A percentile compares a stretch with the other conserved stretches of the same genome.
phyloP scores from a whole-genome alignment of 2,113 vertebrate species.

The Vidua macroura region DNA sequence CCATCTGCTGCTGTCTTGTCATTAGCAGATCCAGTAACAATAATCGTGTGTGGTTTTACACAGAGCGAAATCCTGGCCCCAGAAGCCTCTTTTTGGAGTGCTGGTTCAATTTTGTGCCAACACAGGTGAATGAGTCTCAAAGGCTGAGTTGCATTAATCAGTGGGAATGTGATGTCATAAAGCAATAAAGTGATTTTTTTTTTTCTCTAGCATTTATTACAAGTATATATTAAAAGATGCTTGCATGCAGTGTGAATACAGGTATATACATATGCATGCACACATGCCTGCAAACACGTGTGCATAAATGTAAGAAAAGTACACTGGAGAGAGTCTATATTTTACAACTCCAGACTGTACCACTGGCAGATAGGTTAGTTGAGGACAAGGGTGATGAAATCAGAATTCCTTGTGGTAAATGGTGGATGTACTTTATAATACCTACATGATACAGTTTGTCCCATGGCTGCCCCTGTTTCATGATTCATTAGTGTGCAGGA shows the following conservation, averaged over 20 bases:
- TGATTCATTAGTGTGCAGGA: not conserved
- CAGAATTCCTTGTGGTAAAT: not conserved
- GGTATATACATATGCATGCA: not conserved
- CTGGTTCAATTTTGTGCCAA: not conserved
- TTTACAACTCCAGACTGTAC: not conserved
- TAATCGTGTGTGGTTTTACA: not conserved
- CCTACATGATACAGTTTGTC: not conserved
- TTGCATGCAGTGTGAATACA: not conserved
- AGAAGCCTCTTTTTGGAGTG: not conserved
- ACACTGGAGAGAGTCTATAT: not conserved
- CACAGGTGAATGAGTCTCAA: not conserved
- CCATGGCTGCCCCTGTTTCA: not conserved
- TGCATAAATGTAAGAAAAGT: not conserved
- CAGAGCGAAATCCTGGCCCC: not conserved
- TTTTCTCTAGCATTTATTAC: not conserved
- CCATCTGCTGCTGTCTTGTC: slow-evolving; percentile 46
- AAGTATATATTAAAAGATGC: not conserved
- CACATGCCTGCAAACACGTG: not conserved
- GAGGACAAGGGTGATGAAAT: not conserved
- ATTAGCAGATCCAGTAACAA: not conserved
- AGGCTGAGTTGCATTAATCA: not conserved
- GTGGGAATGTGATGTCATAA: not conserved
- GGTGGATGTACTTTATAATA: not conserved
- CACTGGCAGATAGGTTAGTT: not conserved
- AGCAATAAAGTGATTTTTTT: not conserved